Conservation (phyloP, 1,140 invertebrate species). For the Apis mellifera region Amel_HAv3.1 CM009938.2:3414001-3414500, state of each 20-base stretch:
- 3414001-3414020: slow-evolving; percentile 64
- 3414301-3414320: slow-evolving; percentile 83
- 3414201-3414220: slow-evolving; percentile 78
- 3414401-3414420: slow-evolving; percentile 91
- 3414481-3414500: slow-evolving; percentile 4
- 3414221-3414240: slow-evolving; percentile 9
- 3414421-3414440: slow-evolving; percentile 92
- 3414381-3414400: slow-evolving; percentile 92
- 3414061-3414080: slow-evolving; percentile 75
- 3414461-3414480: slow-evolving; percentile 36
- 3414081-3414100: slow-evolving; percentile 60
- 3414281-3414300: slow-evolving; percentile 80
- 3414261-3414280: slow-evolving; percentile 28
- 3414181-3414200: slow-evolving; percentile 83
- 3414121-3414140: slow-evolving; percentile 76
- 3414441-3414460: slow-evolving; percentile 91
- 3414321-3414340: slow-evolving; percentile 87
- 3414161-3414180: slow-evolving; percentile 81
- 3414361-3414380: slow-evolving; percentile 86
- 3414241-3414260: background rate
- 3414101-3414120: slow-evolving; percentile 71
- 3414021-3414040: slow-evolving; percentile 70
- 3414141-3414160: slow-evolving; percentile 79
- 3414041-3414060: slow-evolving; percentile 75
- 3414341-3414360: slow-evolving; percentile 88